Conservation (phyloP, 2,113 vertebrate genomes). For the human region GRCh38 chr20:42811501-42812000, state of each 20-base stretch:
- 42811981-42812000: background rate
- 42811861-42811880: constrained; percentile 51
- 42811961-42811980: background rate
- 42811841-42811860: constrained; percentile 59
- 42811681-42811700: background rate
- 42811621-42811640: background rate
- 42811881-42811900: background rate
- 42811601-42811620: background rate
- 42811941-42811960: background rate
- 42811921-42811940: background rate
- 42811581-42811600: constrained; percentile 37
- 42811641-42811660: background rate
- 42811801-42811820: background rate
- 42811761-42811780: constrained; percentile 4
- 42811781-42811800: background rate
- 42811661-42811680: background rate
- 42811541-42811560: constrained; percentile 14
- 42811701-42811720: background rate
- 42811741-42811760: background rate
- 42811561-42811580: constrained; percentile 46
- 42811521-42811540: background rate
- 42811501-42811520: background rate
- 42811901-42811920: background rate
- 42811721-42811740: constrained; percentile 30
- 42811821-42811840: background rate